Evolutionary conservation across 2,797 vertebrate species (phyloP).

Genomic region (Lagorchestes hirsutus): DNA sequence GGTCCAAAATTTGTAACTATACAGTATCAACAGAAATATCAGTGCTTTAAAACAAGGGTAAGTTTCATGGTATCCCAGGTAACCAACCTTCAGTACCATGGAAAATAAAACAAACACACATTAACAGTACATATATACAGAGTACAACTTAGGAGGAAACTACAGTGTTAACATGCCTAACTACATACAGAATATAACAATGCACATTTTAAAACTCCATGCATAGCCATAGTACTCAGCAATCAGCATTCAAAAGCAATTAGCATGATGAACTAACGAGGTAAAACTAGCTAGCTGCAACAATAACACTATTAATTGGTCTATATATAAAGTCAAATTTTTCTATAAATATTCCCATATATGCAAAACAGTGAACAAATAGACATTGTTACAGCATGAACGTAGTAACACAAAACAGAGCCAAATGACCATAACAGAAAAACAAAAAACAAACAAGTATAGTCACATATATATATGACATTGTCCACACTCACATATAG

Average conservation of each 20-base stretch:
- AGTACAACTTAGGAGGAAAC: background rate
- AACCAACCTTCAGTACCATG: background rate
- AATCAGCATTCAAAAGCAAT: background rate
- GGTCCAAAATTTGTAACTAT: background rate
- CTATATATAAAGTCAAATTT: background rate
- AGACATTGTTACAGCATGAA: too few relatives aligned
- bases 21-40: background rate
- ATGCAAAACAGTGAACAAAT: background rate
- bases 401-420: too few relatives aligned
- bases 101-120: background rate
- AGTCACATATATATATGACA: too few relatives aligned
- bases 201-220: background rate
- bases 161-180: background rate
- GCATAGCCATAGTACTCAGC: background rate
- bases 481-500: too few relatives aligned
- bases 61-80: background rate
- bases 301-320: background rate
- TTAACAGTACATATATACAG: background rate
- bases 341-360: background rate
- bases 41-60: background rate
- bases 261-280: background rate
- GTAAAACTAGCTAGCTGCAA: background rate
- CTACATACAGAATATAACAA: background rate
- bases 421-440: too few relatives aligned
- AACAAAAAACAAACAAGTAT: too few relatives aligned